These are phyloP conservation scores for Gobiocypris rarus DNA, from an alignment of 2,113 vertebrate genomes.

Conservation along the genomic window DNA sequence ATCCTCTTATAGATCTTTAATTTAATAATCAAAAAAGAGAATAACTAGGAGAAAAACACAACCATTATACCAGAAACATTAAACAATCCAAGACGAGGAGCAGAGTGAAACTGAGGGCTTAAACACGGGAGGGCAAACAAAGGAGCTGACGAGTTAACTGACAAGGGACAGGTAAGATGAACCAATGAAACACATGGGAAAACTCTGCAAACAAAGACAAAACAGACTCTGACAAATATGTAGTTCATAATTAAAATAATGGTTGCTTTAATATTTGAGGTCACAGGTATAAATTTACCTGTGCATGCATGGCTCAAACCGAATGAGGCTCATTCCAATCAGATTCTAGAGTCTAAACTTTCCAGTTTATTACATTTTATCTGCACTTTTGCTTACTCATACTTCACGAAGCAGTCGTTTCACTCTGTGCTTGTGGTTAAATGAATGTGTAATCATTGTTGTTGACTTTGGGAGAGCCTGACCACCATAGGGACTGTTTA, in stretches of 20 bases:
- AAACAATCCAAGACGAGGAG: too few relatives aligned
- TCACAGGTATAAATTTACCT: neutral
- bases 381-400: neutral
- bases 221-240: too few relatives aligned
- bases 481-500: neutral
- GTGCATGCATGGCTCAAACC: neutral
- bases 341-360: neutral
- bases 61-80: too few relatives aligned
- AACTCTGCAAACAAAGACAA: too few relatives aligned
- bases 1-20: too few relatives aligned
- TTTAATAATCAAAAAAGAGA: too few relatives aligned
- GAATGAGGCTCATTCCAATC: neutral
- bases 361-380: neutral
- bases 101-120: too few relatives aligned
- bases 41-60: too few relatives aligned
- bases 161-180: too few relatives aligned
- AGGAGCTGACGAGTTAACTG: too few relatives aligned
- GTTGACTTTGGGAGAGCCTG: conserved; percentile 6
- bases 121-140: too few relatives aligned
- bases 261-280: neutral
- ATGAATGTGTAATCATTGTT: neutral
- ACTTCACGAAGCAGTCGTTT: neutral
- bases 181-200: too few relatives aligned
- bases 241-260: neutral
- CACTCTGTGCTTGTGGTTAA: neutral